These are phyloP conservation scores for Lateolabrax maculatus DNA, from an alignment of 2,797 vertebrate genomes.

Conservation along the genomic window DNA sequence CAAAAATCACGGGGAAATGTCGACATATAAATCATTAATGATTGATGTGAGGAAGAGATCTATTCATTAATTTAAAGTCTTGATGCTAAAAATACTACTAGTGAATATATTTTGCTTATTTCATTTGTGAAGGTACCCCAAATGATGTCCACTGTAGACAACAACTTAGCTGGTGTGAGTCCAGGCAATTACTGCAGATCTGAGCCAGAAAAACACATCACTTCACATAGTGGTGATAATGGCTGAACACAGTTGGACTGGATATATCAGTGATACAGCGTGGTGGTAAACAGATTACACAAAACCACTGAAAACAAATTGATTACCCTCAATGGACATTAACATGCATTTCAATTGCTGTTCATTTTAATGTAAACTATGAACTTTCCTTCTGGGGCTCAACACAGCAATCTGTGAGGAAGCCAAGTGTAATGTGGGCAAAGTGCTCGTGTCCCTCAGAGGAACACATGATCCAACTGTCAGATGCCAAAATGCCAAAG, in stretches of 20 bases:
- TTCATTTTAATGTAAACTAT: conserved; percentile 40
- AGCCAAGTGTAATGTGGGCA: conserved; percentile 70
- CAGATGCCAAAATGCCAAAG: conserved; percentile 82
- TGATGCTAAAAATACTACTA: not conserved
- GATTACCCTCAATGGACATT: conserved; percentile 41
- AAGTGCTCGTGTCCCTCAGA: conserved; percentile 78
- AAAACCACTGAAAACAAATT: conserved; percentile 37
- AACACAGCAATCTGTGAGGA: conserved; percentile 60
- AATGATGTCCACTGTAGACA: not conserved
- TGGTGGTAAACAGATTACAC: conserved; percentile 48
- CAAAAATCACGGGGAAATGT: conserved; percentile 6
- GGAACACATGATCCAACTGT: conserved; percentile 79
- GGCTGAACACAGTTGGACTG: conserved; percentile 33
- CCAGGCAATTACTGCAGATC: conserved; percentile 34
- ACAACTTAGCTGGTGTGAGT: conserved; percentile 23
- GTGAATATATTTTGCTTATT: conserved; percentile 5
- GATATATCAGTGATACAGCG: conserved; percentile 30
- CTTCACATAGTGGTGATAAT: conserved; percentile 36
- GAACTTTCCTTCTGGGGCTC: conserved; percentile 42
- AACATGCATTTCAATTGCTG: conserved; percentile 28
- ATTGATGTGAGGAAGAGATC: conserved; percentile 31
- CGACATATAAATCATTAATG: conserved; percentile 18
- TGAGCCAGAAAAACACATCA: conserved; percentile 35
- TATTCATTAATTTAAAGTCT: conserved; percentile 14
- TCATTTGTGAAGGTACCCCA: not conserved